phyloP scores from a whole-genome alignment of 2,888 invertebrate species.

The Drosophila neonasuta region DNA sequence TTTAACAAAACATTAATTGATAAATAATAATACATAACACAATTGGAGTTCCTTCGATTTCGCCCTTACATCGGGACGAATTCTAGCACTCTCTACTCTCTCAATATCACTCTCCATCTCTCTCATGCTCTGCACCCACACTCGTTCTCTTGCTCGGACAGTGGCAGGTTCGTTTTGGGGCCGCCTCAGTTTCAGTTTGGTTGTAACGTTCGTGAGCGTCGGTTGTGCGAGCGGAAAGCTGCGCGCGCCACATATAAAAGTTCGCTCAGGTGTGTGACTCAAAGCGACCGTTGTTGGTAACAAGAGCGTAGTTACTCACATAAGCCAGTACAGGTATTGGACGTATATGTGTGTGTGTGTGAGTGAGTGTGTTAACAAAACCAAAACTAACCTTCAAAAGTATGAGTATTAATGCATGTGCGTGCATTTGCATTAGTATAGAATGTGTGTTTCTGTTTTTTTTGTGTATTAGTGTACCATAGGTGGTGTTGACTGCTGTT shows the following conservation, averaged over 20 bases:
- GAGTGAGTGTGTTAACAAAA: conserved; percentile 48
- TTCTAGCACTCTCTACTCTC: conserved; percentile 4
- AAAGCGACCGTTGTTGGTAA: conserved; percentile 64
- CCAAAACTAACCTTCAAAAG: conserved; percentile 37
- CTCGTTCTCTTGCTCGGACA: conserved; percentile 14
- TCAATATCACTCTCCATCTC: conserved; percentile 11
- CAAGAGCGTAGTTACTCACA: conserved; percentile 46
- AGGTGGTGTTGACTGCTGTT: conserved; percentile 21
- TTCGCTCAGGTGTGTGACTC: conserved; percentile 51
- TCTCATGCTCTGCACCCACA: conserved; percentile 31
- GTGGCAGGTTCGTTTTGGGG: conserved; percentile 23
- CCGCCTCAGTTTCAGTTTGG: conserved; percentile 66
- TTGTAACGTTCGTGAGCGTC: conserved; percentile 58
- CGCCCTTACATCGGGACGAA: not conserved
- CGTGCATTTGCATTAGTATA: conserved; percentile 31
- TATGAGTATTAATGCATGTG: conserved; percentile 26
- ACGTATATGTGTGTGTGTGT: conserved; percentile 11
- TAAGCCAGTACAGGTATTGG: conserved; percentile 35
- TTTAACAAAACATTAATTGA: too few relatives aligned
- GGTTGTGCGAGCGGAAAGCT: conserved; percentile 60
- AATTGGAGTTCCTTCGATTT: not conserved
- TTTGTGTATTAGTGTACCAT: conserved; percentile 46
- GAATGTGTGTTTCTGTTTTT: conserved; percentile 15
- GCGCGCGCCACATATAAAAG: conserved; percentile 60
- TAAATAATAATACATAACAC: not conserved